Percentiles rank a stretch among this genome's conserved stretches.
These are phyloP conservation scores for Psophia crepitans DNA, from an alignment of 2,113 vertebrate species.

Conservation along the genomic window DNA sequence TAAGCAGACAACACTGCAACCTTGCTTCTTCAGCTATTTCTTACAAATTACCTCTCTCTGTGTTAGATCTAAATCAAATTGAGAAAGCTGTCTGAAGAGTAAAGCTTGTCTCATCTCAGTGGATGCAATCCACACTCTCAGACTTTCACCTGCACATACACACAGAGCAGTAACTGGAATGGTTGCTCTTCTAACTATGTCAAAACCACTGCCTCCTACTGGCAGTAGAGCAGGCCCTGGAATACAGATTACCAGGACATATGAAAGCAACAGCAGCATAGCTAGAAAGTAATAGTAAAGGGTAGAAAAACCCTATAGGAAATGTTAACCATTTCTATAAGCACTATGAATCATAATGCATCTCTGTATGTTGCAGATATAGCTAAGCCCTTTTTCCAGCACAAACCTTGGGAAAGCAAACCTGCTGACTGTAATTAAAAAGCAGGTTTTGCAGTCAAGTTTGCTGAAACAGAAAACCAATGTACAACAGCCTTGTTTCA, in stretches of 20 bases:
- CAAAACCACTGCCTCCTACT: background rate
- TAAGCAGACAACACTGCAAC: background rate
- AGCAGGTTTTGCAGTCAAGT: background rate
- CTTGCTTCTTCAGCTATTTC: background rate
- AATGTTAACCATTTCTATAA: background rate
- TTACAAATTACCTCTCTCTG: background rate
- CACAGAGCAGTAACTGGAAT: background rate
- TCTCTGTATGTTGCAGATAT: background rate
- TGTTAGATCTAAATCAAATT: background rate
- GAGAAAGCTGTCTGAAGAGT: background rate
- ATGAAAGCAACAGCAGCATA: background rate
- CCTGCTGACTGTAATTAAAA: constrained; percentile 21
- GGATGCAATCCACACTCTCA: background rate
- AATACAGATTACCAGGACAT: background rate
- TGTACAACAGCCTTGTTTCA: background rate
- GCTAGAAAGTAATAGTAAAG: background rate
- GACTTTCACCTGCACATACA: background rate
- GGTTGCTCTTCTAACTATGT: background rate
- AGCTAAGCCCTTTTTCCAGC: background rate
- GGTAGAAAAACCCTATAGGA: background rate
- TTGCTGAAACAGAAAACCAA: constrained; percentile 2
- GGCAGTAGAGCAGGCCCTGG: background rate
- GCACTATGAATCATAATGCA: background rate
- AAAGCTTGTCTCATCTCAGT: background rate
- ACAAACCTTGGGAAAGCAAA: constrained; percentile 1